Conservation (phyloP, 2,113 vertebrate genomes). For the Porphyrio hochstetteri region DNA sequence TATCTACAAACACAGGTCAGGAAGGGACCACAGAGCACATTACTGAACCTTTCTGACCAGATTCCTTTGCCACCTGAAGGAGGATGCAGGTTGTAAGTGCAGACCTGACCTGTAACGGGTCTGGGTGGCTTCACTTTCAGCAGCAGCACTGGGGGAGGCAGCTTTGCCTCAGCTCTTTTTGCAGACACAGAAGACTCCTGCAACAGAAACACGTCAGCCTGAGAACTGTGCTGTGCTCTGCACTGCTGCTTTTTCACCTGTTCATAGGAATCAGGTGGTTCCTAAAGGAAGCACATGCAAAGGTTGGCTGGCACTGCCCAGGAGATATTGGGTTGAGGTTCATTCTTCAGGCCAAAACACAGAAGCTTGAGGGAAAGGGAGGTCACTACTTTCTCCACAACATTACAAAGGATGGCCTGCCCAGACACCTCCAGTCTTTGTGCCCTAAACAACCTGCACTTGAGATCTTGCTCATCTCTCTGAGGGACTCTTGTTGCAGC, state of each 20-base stretch:
- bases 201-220: neutral
- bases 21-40: neutral
- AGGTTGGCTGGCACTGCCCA: neutral
- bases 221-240: neutral
- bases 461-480: neutral
- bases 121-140: constrained; percentile 80
- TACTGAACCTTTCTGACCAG: neutral
- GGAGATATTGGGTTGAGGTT: neutral
- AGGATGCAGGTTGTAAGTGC: neutral
- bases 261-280: neutral
- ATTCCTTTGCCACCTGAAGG: neutral
- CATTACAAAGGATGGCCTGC: neutral
- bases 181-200: constrained; percentile 42
- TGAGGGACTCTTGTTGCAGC: neutral
- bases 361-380: neutral
- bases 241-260: neutral
- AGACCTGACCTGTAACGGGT: constrained; percentile 74
- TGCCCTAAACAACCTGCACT: neutral
- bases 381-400: neutral
- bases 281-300: neutral
- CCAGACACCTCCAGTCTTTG: neutral
- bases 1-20: neutral
- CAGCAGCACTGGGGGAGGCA: constrained; percentile 70
- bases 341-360: neutral
- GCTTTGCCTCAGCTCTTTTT: constrained; percentile 53